Evolutionary conservation across 2,113 vertebrate genomes (phyloP).

Genomic region (Poeciliopsis prolifica): DNA sequence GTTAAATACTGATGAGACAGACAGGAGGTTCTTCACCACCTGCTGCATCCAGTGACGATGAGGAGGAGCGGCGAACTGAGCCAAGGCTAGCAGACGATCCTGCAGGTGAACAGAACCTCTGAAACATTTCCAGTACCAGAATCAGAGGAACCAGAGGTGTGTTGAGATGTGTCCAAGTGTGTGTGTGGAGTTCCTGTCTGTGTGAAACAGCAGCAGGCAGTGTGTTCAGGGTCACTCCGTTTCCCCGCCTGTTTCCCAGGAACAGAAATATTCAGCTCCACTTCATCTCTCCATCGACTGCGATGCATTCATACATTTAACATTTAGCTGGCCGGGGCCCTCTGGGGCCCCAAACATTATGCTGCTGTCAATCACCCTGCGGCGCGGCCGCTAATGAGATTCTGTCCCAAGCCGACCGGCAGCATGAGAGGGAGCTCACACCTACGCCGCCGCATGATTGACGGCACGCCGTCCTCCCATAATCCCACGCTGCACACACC

Average conservation of each 20-base stretch:
- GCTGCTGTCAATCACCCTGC: slow-evolving; percentile 67
- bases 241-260: slow-evolving; percentile 40
- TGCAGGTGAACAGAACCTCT: background rate
- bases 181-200: background rate
- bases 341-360: slow-evolving; percentile 56
- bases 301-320: slow-evolving; percentile 66
- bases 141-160: background rate
- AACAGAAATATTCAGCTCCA: slow-evolving; percentile 54
- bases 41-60: no score
- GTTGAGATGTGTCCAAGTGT: background rate
- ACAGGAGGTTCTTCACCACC: background rate
- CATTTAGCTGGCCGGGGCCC: slow-evolving; percentile 49
- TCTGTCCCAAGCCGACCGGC: slow-evolving; percentile 50
- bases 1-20: slow-evolving; percentile 31
- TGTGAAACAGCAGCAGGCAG: slow-evolving; percentile 27
- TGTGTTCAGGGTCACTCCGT: slow-evolving; percentile 54
- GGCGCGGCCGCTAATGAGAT: slow-evolving; percentile 62
- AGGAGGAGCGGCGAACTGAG: background rate
- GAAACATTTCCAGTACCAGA: background rate
- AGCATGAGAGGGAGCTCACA: slow-evolving; percentile 55
- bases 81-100: background rate
- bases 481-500: slow-evolving; percentile 61
- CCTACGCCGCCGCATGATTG: slow-evolving; percentile 59
- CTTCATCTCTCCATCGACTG: slow-evolving; percentile 57
- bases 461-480: slow-evolving; percentile 60